phyloP scores from a whole-genome alignment of 2,888 invertebrate genomes.

The Meiosimyza platycephala region DNA sequence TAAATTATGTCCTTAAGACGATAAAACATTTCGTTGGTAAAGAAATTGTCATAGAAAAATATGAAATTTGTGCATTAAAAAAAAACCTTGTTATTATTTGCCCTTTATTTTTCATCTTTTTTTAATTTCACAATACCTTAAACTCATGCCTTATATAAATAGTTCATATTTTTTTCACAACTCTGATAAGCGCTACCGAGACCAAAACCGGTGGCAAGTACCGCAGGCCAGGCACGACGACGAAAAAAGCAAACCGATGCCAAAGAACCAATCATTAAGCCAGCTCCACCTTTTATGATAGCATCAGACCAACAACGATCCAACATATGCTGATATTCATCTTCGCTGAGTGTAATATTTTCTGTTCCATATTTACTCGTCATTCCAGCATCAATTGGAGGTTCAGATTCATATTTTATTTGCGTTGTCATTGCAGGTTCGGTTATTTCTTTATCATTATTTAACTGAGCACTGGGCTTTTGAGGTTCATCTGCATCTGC shows the following conservation, averaged over 20 bases:
- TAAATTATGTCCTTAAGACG: too few species aligned
- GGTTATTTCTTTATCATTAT: too few species aligned
- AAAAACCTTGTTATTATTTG: not conserved
- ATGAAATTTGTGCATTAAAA: too few species aligned
- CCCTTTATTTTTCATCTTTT: not conserved
- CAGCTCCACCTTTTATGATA: constrained; percentile 53
- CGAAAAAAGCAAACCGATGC: constrained; percentile 53
- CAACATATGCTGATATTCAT: constrained; percentile 46
- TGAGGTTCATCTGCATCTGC: too few species aligned
- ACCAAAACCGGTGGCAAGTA: constrained; percentile 49
- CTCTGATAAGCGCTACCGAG: constrained; percentile 42
- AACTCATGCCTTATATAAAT: not conserved
- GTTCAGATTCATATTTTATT: too few species aligned
- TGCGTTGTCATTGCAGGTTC: too few species aligned
- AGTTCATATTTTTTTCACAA: constrained; percentile 40
- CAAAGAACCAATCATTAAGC: constrained; percentile 53
- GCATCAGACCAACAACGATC: constrained; percentile 53
- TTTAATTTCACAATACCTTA: too few species aligned
- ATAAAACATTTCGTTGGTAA: too few species aligned
- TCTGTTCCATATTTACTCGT: not conserved
- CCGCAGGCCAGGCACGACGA: constrained; percentile 52
- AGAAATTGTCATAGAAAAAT: not conserved
- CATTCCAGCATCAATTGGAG: too few species aligned
- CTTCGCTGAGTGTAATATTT: constrained; percentile 37
- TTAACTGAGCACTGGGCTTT: too few species aligned